Evolutionary conservation across 1,140 invertebrate species (phyloP).

Genomic region (Apis dorsata): DNA sequence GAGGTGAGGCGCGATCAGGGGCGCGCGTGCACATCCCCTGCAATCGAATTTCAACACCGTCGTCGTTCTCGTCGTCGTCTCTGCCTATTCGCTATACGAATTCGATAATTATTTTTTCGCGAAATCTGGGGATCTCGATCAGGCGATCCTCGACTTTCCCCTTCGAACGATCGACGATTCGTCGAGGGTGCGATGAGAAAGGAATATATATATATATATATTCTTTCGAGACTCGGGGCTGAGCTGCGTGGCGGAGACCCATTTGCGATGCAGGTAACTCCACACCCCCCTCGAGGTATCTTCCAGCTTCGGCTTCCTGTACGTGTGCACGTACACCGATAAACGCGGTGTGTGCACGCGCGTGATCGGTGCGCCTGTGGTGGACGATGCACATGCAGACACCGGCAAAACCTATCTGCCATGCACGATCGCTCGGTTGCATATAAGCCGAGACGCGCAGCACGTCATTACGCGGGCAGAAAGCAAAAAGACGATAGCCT

Average conservation of each 20-base stretch:
- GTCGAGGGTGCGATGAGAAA: slow-evolving; percentile 45
- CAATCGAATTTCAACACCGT: slow-evolving; percentile 33
- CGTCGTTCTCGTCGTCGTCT: neutral
- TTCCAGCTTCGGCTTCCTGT: slow-evolving; percentile 55
- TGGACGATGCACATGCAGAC: slow-evolving; percentile 58
- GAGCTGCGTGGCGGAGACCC: slow-evolving; percentile 67
- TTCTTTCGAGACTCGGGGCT: slow-evolving; percentile 51
- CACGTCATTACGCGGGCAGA: slow-evolving; percentile 72
- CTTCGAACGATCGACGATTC: slow-evolving; percentile 38
- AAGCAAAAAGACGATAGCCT: slow-evolving; percentile 70
- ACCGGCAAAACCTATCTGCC: slow-evolving; percentile 70
- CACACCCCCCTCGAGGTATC: slow-evolving; percentile 61
- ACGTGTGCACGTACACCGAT: slow-evolving; percentile 36
- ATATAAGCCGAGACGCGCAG: slow-evolving; percentile 69
- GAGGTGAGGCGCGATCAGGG: neutral
- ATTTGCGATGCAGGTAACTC: slow-evolving; percentile 69
- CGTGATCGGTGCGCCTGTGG: neutral
- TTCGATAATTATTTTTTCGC: slow-evolving; percentile 48
- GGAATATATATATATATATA: slow-evolving; percentile 57
- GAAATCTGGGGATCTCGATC: slow-evolving; percentile 57
- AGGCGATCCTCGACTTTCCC: slow-evolving; percentile 40
- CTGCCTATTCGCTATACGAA: neutral
- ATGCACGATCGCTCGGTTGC: slow-evolving; percentile 74
- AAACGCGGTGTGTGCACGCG: neutral
- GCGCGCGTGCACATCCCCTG: neutral